A percentile compares a stretch with the other conserved stretches of the same genome.
Conservation (phyloP, 2,888 invertebrate genomes). For the Eristalis intricaria region DNA sequence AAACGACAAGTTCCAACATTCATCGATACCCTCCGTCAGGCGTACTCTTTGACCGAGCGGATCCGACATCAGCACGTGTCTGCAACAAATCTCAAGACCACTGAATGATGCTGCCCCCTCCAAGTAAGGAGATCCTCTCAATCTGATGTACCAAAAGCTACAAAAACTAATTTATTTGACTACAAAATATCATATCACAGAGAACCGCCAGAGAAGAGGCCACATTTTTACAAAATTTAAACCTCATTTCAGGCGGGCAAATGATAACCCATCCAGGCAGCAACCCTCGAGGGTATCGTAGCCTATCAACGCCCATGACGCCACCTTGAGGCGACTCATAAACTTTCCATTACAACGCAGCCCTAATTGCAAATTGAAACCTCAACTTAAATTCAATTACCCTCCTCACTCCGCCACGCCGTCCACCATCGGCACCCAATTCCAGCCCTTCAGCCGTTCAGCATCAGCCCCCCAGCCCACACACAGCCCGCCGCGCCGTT, state of each 20-base stretch:
- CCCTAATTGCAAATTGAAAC: constrained; percentile 58
- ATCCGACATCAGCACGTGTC: no score
- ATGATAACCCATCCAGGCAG: neutral
- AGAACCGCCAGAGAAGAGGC: no score
- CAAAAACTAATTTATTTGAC: no score
- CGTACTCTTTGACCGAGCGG: no score
- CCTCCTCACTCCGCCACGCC: neutral
- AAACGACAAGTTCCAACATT: no score
- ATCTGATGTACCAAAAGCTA: no score
- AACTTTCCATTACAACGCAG: constrained; percentile 28
- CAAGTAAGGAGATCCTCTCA: no score
- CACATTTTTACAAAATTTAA: no score
- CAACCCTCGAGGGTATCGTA: neutral
- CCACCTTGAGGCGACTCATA: constrained; percentile 31
- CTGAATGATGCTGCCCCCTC: no score
- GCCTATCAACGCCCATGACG: neutral
- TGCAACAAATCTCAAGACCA: no score
- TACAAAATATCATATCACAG: no score
- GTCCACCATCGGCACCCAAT: neutral
- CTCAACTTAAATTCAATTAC: constrained; percentile 66
- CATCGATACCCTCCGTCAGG: no score
- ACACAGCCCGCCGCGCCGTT: neutral
- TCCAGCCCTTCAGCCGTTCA: neutral
- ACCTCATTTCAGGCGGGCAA: neutral
- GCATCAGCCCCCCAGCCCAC: neutral